Base-by-base conservation (phyloP, 2,888 invertebrate species). In the Morpho achilles region DNA sequence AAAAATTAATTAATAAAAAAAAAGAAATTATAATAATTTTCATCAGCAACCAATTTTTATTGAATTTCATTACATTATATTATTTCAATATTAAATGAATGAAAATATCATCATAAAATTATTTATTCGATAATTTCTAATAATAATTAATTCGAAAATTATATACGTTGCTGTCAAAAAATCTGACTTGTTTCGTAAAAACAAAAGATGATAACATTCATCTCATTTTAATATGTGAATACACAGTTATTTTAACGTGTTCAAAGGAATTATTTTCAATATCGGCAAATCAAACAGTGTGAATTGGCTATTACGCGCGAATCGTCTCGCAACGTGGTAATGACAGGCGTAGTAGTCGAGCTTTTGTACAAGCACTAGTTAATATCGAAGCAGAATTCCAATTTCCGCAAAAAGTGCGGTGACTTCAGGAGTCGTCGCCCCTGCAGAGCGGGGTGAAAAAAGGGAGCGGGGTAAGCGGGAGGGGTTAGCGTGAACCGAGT, bases 361-460 rank as follows among this genome's bases (percentile, higher is more conserved):
- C 56, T 67, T 61, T 59, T 61, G 62, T 64, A 60, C 59, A 66
- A 58, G 68, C 70, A 67, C 67, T 68, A 63, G 69, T 68, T 67
- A 75, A 79, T 75, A 74, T 75, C 70, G 71, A 73, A 72, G 74
- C 74, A 79, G 75, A 72, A 81, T 81, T 84, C 77, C 72, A 84
- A 89, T 87, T 87, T 87, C 83, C 84, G 86, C 83, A 81, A 85
- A 84, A 84, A 82, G 74, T 79, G 77, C 83, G 84, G 80, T 78
- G 75, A 75, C 82, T 83, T 84, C 81, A 80, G 80, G 74, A 76
- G 81, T 66, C 66, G 63, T 67, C 69, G 66, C 69, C 71, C 72
- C 71, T 69, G 71, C 72, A 71, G 63, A 68, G 83, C 76, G 83
- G 84, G 66, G 73, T 50, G 71, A 54, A 67, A 61, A 62, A 67